Conservation (phyloP, 1,140 invertebrate species). For the Dermatophagoides farinae region DNA sequence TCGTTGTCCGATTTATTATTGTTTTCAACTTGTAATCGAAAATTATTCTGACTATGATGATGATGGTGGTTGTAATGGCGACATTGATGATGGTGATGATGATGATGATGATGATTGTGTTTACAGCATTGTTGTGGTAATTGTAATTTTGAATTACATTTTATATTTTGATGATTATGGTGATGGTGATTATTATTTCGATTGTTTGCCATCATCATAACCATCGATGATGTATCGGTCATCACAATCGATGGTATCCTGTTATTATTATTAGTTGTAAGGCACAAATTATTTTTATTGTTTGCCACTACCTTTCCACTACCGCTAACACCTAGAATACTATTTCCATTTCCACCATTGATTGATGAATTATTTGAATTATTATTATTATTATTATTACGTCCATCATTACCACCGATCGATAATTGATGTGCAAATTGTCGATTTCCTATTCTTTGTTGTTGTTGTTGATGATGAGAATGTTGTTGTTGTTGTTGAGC, state of each 20-base stretch:
- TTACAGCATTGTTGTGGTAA: no score
- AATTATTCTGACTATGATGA: not conserved
- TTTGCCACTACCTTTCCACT: not conserved
- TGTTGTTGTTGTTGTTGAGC: not conserved
- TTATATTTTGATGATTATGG: not conserved
- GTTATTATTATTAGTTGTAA: not conserved
- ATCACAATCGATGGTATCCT: conserved; percentile 1
- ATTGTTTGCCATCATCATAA: not conserved
- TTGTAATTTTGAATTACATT: not conserved
- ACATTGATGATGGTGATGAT: not conserved
- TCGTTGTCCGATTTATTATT: no score
- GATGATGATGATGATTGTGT: not conserved
- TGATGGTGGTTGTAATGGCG: not conserved
- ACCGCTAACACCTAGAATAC: not conserved
- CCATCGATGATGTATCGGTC: not conserved
- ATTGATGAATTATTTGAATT: not conserved
- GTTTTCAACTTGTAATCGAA: not conserved
- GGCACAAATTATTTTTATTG: not conserved
- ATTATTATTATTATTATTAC: not conserved
- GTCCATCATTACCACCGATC: not conserved
- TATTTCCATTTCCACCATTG: not conserved
- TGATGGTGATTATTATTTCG: not conserved
- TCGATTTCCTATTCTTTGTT: not conserved
- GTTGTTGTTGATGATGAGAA: not conserved
- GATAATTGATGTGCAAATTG: not conserved